These are phyloP conservation scores for Luffia ferchaultella DNA, from an alignment of 2,888 invertebrate genomes.

Conservation along the genomic window DNA sequence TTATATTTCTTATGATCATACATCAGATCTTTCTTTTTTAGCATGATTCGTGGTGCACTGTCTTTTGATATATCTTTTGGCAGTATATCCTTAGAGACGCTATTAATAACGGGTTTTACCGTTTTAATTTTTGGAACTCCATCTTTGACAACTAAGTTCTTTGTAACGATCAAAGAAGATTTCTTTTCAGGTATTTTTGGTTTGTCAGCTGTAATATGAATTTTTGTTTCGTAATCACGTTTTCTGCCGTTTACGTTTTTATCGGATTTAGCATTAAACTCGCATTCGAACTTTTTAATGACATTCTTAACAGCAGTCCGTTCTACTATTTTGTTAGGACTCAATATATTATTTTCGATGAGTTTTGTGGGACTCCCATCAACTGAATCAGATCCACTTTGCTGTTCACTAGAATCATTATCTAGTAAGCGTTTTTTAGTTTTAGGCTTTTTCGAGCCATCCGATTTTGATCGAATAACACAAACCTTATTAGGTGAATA, in stretches of 20 bases:
- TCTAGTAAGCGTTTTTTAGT: slow-evolving; percentile 46
- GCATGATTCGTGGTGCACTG: not conserved
- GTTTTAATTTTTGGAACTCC: slow-evolving; percentile 59
- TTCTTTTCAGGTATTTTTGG: slow-evolving; percentile 70
- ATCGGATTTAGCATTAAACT: slow-evolving; percentile 45
- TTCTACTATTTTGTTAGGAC: slow-evolving; percentile 24
- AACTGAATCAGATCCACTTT: slow-evolving; percentile 46
- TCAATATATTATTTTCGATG: slow-evolving; percentile 21
- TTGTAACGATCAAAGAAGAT: slow-evolving; percentile 57
- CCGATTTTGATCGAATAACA: slow-evolving; percentile 53
- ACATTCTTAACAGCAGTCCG: slow-evolving; percentile 46
- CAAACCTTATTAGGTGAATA: slow-evolving; percentile 35
- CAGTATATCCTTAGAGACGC: slow-evolving; percentile 14
- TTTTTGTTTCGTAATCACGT: slow-evolving; percentile 31
- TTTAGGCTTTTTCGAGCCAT: slow-evolving; percentile 50
- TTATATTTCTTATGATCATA: slow-evolving; percentile 53
- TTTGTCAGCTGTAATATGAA: slow-evolving; percentile 49
- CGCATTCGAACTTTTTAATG: slow-evolving; percentile 58
- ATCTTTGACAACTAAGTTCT: slow-evolving; percentile 59
- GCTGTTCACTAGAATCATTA: slow-evolving; percentile 38
- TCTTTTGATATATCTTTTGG: too few relatives aligned
- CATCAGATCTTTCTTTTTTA: slow-evolving; percentile 37
- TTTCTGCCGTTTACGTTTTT: slow-evolving; percentile 39
- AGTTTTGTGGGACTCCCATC: slow-evolving; percentile 38
- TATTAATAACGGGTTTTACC: slow-evolving; percentile 32